A percentile compares a stretch with the other conserved stretches of the same genome.
Evolutionary conservation across 1,140 invertebrate species (phyloP).

Genomic region (Drosophila tropicalis): DNA sequence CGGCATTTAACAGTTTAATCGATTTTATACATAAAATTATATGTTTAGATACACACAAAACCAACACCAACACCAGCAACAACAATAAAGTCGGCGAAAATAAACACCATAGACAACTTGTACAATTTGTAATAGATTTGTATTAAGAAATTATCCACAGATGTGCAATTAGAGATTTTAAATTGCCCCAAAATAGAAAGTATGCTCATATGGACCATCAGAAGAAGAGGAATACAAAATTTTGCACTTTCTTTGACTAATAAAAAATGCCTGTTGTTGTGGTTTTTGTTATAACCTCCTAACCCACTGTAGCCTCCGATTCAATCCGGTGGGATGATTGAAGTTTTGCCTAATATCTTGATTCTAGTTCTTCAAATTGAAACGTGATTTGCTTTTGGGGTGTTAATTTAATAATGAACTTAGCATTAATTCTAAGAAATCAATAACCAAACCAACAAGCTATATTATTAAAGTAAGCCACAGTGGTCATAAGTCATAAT

Average conservation of each 20-base stretch:
- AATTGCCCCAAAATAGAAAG: constrained; percentile 2
- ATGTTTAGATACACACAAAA: constrained; percentile 58
- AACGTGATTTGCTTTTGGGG: too few relatives aligned
- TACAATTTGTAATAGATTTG: constrained; percentile 6
- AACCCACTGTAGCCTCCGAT: neutral
- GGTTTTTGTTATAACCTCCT: neutral
- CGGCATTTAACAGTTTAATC: constrained; percentile 63
- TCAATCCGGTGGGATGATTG: too few relatives aligned
- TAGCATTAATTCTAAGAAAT: too few relatives aligned
- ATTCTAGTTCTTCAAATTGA: too few relatives aligned
- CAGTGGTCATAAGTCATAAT: too few relatives aligned
- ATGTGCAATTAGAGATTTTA: neutral
- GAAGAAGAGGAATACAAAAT: neutral
- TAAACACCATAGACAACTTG: constrained; percentile 10
- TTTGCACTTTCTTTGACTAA: neutral
- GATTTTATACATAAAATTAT: constrained; percentile 70
- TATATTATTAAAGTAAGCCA: too few relatives aligned
- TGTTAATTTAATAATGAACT: too few relatives aligned
- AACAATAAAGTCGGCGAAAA: constrained; percentile 20
- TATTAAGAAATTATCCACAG: neutral
- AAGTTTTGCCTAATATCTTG: too few relatives aligned
- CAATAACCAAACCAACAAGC: too few relatives aligned
- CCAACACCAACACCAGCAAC: constrained; percentile 36
- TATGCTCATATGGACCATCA: neutral
- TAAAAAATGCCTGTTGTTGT: neutral